phyloP scores from a whole-genome alignment of 1,140 invertebrate species.

The Aporrectodea caliginosa region DNA sequence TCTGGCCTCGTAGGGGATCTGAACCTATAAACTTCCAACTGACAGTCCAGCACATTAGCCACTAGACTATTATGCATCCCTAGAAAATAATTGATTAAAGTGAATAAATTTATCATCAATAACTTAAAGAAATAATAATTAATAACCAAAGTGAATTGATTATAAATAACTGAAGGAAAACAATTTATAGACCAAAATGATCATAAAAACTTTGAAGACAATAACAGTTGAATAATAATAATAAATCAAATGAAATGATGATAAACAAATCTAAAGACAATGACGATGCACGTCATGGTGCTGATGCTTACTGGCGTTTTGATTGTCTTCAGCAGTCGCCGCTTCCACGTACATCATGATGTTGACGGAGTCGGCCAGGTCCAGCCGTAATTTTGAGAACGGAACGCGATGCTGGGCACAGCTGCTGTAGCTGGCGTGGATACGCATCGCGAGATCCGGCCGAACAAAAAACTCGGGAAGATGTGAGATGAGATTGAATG shows the following conservation, averaged over 20 bases:
- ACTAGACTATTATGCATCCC: too few relatives aligned
- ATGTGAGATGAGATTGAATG: constrained; percentile 78
- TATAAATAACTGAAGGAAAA: too few relatives aligned
- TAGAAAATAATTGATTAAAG: too few relatives aligned
- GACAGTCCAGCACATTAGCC: too few relatives aligned
- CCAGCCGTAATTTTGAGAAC: constrained; percentile 93
- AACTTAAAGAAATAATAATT: too few relatives aligned
- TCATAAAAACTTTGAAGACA: too few relatives aligned
- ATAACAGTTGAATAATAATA: too few relatives aligned
- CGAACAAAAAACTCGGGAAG: constrained; percentile 89
- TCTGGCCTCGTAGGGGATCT: too few relatives aligned
- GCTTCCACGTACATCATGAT: constrained; percentile 95
- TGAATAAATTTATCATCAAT: too few relatives aligned
- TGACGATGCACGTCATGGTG: background rate
- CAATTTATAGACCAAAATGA: too few relatives aligned
- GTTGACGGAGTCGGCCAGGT: constrained; percentile 95
- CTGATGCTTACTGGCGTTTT: background rate
- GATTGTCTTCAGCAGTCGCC: constrained; percentile 53
- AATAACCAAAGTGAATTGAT: too few relatives aligned
- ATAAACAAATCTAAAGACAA: background rate
- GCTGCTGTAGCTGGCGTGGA: constrained; percentile 90
- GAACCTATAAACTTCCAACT: too few relatives aligned
- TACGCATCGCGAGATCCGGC: constrained; percentile 93
- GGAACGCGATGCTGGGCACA: constrained; percentile 63
- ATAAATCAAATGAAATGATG: background rate